Conservation (phyloP, 2,888 invertebrate genomes). For the Listrodromus nycthemerus region DNA sequence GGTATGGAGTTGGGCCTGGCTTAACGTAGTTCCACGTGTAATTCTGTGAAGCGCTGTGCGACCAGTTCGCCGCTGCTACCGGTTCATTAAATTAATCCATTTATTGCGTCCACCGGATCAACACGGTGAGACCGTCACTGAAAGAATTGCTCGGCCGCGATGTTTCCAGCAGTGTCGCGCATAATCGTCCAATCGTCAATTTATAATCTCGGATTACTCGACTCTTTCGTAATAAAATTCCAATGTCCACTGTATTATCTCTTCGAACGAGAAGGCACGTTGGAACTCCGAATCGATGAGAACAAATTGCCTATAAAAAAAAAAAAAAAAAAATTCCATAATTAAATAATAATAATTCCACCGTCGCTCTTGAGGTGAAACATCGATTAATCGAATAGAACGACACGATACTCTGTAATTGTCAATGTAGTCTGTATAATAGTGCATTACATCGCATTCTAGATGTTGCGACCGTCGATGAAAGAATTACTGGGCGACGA, state of each 20-base stretch:
- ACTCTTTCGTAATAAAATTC: not conserved
- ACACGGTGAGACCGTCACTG: slow-evolving; percentile 73
- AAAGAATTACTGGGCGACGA: no score
- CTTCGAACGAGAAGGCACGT: not conserved
- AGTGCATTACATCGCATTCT: slow-evolving; percentile 15
- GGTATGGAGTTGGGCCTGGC: slow-evolving; percentile 54
- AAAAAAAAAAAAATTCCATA: no score
- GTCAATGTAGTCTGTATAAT: slow-evolving; percentile 1
- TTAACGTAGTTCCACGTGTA: slow-evolving; percentile 68
- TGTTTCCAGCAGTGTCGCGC: slow-evolving; percentile 11
- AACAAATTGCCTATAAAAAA: no score
- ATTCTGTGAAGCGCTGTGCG: slow-evolving; percentile 52
- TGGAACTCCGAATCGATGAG: no score
- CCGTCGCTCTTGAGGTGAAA: no score
- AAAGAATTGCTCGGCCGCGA: slow-evolving; percentile 68
- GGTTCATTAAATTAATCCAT: slow-evolving; percentile 75
- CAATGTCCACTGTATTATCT: not conserved
- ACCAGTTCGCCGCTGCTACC: slow-evolving; percentile 58
- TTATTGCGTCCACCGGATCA: slow-evolving; percentile 71
- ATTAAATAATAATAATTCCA: no score
- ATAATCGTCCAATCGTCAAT: slow-evolving; percentile 8
- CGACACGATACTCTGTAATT: slow-evolving; percentile 7
- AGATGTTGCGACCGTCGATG: no score
- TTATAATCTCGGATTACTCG: not conserved
- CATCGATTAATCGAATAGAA: not conserved